Conservation (phyloP, 2,888 invertebrate species). For the Chesias legatella region DNA sequence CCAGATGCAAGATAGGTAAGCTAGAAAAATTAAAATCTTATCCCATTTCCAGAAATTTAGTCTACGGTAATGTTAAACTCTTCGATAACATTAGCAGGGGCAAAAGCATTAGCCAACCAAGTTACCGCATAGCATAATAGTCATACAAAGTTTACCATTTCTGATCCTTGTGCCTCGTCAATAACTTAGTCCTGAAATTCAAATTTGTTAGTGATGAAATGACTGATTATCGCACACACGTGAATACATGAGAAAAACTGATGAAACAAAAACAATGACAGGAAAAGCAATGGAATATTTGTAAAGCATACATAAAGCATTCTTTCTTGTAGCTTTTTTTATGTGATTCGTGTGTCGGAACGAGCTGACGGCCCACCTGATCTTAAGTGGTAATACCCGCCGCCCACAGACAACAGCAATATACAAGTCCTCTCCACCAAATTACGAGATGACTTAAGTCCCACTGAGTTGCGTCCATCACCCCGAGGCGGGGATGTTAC, state of each 20-base stretch:
- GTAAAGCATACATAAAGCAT: constrained; percentile 12
- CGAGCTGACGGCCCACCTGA: too few relatives aligned
- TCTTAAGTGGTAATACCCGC: too few relatives aligned
- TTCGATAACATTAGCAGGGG: constrained; percentile 31
- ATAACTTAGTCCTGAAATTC: constrained; percentile 92
- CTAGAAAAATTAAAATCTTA: constrained; percentile 13
- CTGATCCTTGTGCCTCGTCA: constrained; percentile 91
- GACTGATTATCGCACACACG: constrained; percentile 45
- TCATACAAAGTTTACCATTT: constrained; percentile 85
- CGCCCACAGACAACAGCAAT: too few relatives aligned
- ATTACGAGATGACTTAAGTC: too few relatives aligned
- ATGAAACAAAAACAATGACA: constrained; percentile 1
- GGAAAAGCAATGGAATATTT: constrained; percentile 4
- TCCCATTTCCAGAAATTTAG: constrained; percentile 11
- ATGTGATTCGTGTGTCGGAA: too few relatives aligned
- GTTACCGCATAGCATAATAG: constrained; percentile 58
- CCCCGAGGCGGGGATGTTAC: too few relatives aligned
- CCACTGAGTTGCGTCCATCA: too few relatives aligned
- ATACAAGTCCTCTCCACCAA: too few relatives aligned
- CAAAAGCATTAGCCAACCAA: constrained; percentile 53
- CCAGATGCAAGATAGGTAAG: constrained; percentile 15
- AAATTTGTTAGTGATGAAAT: constrained; percentile 78
- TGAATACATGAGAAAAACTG: constrained; percentile 30
- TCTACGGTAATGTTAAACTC: constrained; percentile 23
- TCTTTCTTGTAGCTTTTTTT: too few relatives aligned